Conservation (phyloP, 2,888 invertebrate species). For the Agrotis puta region DNA sequence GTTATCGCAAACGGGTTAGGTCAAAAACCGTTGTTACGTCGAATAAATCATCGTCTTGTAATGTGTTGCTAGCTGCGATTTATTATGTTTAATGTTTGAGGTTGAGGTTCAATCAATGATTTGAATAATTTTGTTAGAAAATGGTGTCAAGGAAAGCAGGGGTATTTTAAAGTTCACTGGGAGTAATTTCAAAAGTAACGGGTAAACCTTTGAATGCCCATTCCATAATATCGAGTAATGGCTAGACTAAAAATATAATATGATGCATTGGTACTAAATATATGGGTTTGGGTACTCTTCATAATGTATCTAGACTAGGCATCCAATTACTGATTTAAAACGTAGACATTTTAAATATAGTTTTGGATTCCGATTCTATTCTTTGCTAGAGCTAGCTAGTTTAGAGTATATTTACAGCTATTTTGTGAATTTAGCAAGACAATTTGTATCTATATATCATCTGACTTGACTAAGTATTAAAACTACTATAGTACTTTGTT, state of each 20-base stretch:
- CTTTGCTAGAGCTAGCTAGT: background rate
- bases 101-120: background rate
- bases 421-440: background rate
- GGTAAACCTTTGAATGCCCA: background rate
- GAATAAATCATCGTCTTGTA: conserved; percentile 28
- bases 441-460: background rate
- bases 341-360: too few species aligned
- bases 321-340: too few species aligned
- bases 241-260: too few species aligned
- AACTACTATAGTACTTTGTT: too few species aligned
- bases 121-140: conserved; percentile 9
- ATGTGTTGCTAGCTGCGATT: conserved; percentile 21
- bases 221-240: too few species aligned
- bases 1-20: conserved; percentile 46
- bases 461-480: background rate
- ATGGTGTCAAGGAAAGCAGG: background rate
- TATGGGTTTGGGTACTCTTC: too few species aligned
- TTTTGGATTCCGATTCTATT: background rate
- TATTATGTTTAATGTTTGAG: conserved; percentile 20
- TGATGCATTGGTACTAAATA: too few species aligned
- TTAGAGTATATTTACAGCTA: background rate
- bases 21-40: conserved; percentile 29
- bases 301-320: too few species aligned
- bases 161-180: background rate
- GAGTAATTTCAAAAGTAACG: background rate